Percentiles rank a stretch among this genome's conserved stretches.
phyloP scores from a whole-genome alignment of 2,113 vertebrate species.

The Ancistrus triradiatus region DNA sequence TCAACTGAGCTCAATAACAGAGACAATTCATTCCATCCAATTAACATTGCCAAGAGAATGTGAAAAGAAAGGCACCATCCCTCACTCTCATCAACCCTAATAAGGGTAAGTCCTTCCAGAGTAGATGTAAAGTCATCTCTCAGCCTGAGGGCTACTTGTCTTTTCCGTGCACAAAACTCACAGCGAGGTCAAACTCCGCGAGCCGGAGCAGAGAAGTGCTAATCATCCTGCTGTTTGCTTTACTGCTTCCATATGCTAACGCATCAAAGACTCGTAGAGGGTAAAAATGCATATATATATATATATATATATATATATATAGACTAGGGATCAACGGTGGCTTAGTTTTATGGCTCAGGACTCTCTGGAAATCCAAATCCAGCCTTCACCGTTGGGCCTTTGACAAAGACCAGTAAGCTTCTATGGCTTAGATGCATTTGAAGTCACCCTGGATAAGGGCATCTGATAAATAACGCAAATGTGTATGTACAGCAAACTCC shows the following conservation, averaged over 20 bases:
- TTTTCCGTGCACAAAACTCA: constrained; percentile 1
- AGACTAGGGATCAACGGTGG: too few relatives aligned
- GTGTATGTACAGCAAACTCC: too few relatives aligned
- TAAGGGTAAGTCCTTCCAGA: constrained; percentile 9
- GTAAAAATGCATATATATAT: too few relatives aligned
- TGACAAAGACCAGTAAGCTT: too few relatives aligned
- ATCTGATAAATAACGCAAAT: too few relatives aligned
- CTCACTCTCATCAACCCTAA: constrained; percentile 52
- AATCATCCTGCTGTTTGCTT: constrained; percentile 7
- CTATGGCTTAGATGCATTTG: too few relatives aligned
- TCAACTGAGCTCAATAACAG: constrained; percentile 47
- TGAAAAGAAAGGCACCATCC: constrained; percentile 45
- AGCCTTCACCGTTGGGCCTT: too few relatives aligned
- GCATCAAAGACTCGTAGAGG: constrained; percentile 50
- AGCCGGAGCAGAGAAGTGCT: background rate
- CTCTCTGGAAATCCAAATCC: too few relatives aligned
- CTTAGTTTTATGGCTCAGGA: too few relatives aligned
- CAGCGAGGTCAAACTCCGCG: constrained; percentile 9
- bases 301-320: too few relatives aligned
- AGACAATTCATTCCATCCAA: constrained; percentile 54
- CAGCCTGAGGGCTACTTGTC: background rate
- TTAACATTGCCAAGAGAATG: constrained; percentile 48
- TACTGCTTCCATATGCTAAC: constrained; percentile 44
- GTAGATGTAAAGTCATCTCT: background rate
- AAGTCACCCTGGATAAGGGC: too few relatives aligned